Percentiles rank a stretch among this genome's conserved stretches.
Conservation (phyloP, 2,113 vertebrate genomes). For the Lipophrys pholis region DNA sequence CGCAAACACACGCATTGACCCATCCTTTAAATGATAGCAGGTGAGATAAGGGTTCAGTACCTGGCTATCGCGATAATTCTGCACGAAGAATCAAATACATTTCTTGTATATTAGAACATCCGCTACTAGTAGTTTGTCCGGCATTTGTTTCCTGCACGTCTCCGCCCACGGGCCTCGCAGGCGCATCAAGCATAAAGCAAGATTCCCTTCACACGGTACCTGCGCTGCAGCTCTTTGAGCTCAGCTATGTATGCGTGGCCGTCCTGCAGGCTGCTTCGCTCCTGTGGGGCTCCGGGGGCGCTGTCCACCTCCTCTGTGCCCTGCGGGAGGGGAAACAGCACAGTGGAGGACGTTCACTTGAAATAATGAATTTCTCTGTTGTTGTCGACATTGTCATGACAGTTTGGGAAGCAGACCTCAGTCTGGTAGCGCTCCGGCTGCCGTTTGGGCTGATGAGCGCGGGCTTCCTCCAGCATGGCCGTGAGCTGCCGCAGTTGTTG, state of each 20-base stretch:
- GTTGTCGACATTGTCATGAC: no score
- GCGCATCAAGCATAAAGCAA: no score
- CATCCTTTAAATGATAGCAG: no score
- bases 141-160: no score
- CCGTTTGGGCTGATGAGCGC: slow-evolving; percentile 63
- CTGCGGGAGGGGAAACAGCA: slow-evolving; percentile 66
- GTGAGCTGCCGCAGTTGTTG: slow-evolving; percentile 85
- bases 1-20: no score
- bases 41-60: no score
- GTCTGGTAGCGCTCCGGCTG: slow-evolving; percentile 79
- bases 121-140: no score
- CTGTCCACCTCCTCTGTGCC: slow-evolving; percentile 80
- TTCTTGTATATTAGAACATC: no score
- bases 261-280: slow-evolving; percentile 76
- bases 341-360: background rate
- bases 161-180: no score
- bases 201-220: slow-evolving; percentile 72
- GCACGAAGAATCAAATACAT: no score
- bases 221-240: slow-evolving; percentile 85
- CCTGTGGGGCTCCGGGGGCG: slow-evolving; percentile 91
- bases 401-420: slow-evolving; percentile 69
- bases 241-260: slow-evolving; percentile 79
- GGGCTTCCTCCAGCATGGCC: slow-evolving; percentile 81
- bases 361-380: background rate
- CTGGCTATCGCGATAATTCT: no score